These are phyloP conservation scores for Pangasius mekongensis DNA, from an alignment of 2,797 vertebrate genomes.

Conservation along the genomic window DNA sequence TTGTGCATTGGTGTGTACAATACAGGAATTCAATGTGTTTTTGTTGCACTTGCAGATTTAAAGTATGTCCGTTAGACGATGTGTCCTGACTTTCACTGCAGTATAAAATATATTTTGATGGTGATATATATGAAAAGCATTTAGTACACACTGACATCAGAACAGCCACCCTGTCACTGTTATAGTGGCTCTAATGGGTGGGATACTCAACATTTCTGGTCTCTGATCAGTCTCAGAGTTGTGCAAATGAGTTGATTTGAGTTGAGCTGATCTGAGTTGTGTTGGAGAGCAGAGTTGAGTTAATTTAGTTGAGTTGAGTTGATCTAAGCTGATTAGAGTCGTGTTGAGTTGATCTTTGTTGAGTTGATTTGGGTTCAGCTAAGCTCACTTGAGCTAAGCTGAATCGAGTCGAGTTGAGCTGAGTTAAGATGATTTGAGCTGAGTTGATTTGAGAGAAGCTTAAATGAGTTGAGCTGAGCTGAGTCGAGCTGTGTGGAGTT, in stretches of 20 bases:
- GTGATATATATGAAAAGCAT: conserved; percentile 6
- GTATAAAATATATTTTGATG: conserved; percentile 17
- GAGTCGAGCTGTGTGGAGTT: background rate
- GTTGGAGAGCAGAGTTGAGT: background rate
- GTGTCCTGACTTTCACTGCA: background rate
- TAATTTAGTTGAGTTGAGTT: background rate
- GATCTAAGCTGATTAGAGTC: too few relatives aligned
- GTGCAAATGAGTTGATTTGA: background rate
- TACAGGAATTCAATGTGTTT: background rate
- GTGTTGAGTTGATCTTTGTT: background rate
- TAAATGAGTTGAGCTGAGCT: too few relatives aligned
- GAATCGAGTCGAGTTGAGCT: background rate
- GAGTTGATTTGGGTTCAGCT: background rate
- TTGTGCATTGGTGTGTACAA: conserved; percentile 8
- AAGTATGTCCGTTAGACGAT: background rate
- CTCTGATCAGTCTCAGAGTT: background rate
- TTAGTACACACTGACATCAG: conserved; percentile 11
- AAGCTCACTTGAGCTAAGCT: background rate
- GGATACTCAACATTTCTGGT: conserved; percentile 3
- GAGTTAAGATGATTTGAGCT: background rate
- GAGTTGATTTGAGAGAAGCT: background rate
- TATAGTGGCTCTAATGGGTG: background rate
- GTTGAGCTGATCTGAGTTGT: background rate
- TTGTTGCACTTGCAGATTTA: background rate
- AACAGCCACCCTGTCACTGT: background rate